phyloP scores from a whole-genome alignment of 2,888 invertebrate genomes.

The Pristionchus exspectatus region DNA sequence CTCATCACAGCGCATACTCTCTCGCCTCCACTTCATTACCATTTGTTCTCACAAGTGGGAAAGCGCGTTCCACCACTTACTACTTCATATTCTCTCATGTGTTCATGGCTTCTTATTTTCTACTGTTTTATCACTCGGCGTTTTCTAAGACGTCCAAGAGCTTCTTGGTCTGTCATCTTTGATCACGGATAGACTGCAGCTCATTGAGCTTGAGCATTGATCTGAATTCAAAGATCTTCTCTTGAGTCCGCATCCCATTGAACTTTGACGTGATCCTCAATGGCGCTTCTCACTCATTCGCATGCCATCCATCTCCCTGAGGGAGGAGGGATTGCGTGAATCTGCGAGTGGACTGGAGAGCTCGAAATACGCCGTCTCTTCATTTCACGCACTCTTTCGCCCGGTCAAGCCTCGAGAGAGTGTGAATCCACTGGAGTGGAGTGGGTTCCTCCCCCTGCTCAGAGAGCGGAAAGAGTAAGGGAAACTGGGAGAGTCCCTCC shows the following conservation, averaged over 20 bases:
- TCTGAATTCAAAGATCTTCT: background rate
- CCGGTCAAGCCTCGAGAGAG: background rate
- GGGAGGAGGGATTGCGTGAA: background rate
- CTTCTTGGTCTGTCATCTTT: too few species aligned
- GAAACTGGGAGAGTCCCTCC: background rate
- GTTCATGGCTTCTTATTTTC: background rate
- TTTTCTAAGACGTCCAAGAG: background rate
- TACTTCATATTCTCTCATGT: background rate
- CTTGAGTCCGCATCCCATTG: background rate
- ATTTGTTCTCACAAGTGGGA: conserved; percentile 4
- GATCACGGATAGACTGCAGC: too few species aligned
- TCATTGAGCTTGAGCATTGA: too few species aligned
- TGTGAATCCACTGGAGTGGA: background rate
- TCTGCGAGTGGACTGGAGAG: background rate
- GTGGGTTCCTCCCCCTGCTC: background rate
- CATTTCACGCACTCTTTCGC: background rate
- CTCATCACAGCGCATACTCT: too few species aligned
- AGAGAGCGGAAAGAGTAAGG: background rate
- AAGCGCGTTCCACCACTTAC: background rate
- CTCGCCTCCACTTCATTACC: background rate
- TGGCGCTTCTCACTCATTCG: background rate
- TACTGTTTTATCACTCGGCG: background rate
- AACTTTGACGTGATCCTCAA: too few species aligned
- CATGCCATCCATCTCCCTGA: background rate
- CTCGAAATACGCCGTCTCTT: background rate